Conservation (phyloP, 2,113 vertebrate genomes). For the Tursiops truncatus region DNA sequence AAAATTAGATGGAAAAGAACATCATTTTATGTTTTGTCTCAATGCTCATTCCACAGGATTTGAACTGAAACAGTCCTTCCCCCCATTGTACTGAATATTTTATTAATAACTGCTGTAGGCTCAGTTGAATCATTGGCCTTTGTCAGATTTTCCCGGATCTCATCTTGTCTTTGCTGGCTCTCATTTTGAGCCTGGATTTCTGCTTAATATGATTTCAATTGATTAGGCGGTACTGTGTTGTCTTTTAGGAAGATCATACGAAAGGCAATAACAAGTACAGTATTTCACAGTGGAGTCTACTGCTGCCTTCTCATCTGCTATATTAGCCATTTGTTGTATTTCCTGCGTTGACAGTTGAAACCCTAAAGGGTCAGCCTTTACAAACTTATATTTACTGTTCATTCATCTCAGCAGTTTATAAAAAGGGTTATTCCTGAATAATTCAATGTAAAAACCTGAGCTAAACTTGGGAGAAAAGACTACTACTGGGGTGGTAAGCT, state of each 20-base stretch:
- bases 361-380: constrained; percentile 7
- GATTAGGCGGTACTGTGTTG: not conserved
- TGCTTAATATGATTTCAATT: not conserved
- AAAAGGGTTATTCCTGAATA: not conserved
- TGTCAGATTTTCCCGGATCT: not conserved
- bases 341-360: not conserved
- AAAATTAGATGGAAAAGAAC: not conserved
- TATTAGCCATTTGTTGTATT: not conserved
- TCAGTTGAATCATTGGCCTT: not conserved
- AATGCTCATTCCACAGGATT: not conserved
- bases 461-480: not conserved
- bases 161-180: not conserved
- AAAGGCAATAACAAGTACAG: not conserved
- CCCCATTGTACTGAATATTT: not conserved
- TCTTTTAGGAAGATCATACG: not conserved
- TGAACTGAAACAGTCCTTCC: not conserved
- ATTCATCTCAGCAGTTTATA: not conserved
- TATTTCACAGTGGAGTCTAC: not conserved
- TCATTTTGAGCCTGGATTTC: not conserved
- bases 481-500: not conserved
- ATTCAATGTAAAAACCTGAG: constrained; percentile 44
- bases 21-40: not conserved
- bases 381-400: constrained; percentile 26
- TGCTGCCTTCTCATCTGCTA: not conserved
- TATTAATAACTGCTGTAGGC: not conserved